These are phyloP conservation scores for Acomys russatus DNA, from an alignment of 2,797 vertebrate species.

Conservation along the genomic window DNA sequence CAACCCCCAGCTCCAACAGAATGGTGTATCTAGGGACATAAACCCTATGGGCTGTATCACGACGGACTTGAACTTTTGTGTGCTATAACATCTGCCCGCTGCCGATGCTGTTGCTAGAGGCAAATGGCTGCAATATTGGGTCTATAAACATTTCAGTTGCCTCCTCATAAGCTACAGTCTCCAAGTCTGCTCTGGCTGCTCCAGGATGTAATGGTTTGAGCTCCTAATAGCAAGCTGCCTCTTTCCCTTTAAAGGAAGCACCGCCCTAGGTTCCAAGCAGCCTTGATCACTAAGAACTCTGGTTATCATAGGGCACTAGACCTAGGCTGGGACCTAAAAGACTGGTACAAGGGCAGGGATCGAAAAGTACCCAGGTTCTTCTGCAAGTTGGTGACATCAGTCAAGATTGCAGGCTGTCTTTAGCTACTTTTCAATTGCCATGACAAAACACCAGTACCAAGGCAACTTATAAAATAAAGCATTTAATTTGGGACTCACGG, in stretches of 20 bases:
- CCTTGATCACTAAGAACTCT: constrained; percentile 62
- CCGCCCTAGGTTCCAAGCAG: constrained; percentile 53
- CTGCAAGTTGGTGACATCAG: constrained; percentile 29
- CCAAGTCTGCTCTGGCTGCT: neutral
- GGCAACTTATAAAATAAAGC: neutral
- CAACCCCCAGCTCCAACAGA: neutral
- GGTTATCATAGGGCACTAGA: constrained; percentile 49
- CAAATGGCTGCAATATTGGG: neutral
- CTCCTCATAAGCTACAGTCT: constrained; percentile 44
- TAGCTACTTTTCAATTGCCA: neutral
- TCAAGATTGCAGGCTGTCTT: neutral
- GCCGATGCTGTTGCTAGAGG: neutral
- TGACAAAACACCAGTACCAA: neutral
- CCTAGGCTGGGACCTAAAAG: constrained; percentile 32
- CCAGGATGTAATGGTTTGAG: constrained; percentile 23
- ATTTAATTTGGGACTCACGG: neutral
- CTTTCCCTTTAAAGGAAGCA: constrained; percentile 41
- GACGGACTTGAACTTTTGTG: constrained; percentile 11
- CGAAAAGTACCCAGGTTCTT: constrained; percentile 35
- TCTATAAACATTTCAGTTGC: constrained; percentile 5
- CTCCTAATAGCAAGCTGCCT: constrained; percentile 46
- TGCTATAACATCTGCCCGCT: constrained; percentile 3
- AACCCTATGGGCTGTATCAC: neutral
- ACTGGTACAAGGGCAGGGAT: constrained; percentile 14
- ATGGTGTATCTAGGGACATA: neutral